These are phyloP conservation scores for Buphagus erythrorhynchus DNA, from an alignment of 2,797 vertebrate genomes.

Conservation along the genomic window DNA sequence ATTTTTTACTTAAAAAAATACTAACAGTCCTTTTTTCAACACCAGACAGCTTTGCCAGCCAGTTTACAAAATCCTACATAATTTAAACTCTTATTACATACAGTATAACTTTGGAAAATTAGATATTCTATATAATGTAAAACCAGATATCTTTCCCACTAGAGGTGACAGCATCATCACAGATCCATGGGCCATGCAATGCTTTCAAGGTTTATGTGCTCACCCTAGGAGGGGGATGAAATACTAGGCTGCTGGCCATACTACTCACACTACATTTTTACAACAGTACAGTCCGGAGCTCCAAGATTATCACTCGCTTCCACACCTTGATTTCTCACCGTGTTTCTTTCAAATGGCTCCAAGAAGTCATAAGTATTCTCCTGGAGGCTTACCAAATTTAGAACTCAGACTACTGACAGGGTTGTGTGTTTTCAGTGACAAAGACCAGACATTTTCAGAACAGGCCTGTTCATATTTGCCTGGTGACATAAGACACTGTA, in stretches of 20 bases:
- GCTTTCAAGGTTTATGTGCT: background rate
- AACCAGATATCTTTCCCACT: background rate
- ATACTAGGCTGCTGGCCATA: background rate
- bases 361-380: background rate
- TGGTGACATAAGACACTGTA: background rate
- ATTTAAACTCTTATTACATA: background rate
- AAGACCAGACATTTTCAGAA: background rate
- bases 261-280: background rate
- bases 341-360: background rate
- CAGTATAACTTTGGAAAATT: background rate
- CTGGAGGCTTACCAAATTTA: background rate
- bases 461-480: background rate
- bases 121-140: background rate
- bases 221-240: background rate
- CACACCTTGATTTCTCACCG: background rate
- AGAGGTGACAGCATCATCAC: background rate
- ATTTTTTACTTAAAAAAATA: conserved; percentile 5
- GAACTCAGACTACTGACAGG: background rate
- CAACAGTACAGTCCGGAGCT: fast-evolving
- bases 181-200: background rate
- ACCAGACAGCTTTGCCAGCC: background rate
- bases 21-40: background rate
- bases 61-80: background rate
- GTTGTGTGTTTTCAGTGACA: background rate
- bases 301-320: conserved; percentile 7